Conservation (phyloP, 2,888 invertebrate genomes). For the Tortrix viridana region DNA sequence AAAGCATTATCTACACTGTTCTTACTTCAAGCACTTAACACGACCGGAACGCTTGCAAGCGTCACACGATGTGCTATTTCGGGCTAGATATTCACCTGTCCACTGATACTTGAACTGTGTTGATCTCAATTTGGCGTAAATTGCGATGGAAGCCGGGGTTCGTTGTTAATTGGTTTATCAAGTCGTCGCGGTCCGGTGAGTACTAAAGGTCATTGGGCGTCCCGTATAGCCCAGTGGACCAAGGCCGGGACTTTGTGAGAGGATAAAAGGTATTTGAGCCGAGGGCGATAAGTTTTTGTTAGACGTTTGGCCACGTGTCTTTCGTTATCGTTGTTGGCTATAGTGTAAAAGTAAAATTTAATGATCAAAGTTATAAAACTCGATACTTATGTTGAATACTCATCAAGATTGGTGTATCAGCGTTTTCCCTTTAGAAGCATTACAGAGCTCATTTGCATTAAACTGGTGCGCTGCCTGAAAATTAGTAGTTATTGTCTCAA, state of each 20-base stretch:
- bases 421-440: no score
- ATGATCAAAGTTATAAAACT: no score
- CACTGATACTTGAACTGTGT: constrained; percentile 50
- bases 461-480: no score
- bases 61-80: constrained; percentile 68
- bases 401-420: no score
- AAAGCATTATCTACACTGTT: constrained; percentile 19
- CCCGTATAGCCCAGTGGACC: constrained; percentile 51
- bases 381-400: no score
- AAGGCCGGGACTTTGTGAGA: constrained; percentile 56
- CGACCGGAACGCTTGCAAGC: constrained; percentile 60
- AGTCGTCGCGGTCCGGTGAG: constrained; percentile 59
- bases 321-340: constrained; percentile 18
- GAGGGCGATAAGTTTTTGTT: constrained; percentile 42
- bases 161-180: constrained; percentile 53
- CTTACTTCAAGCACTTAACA: constrained; percentile 45
- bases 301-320: constrained; percentile 46
- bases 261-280: constrained; percentile 49
- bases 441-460: no score
- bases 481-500: no score
- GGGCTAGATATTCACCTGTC: constrained; percentile 51
- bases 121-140: constrained; percentile 40
- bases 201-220: constrained; percentile 52
- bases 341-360: neutral
- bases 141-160: constrained; percentile 46